Conservation (phyloP, 2,888 invertebrate species). For the Nycteola revayana region DNA sequence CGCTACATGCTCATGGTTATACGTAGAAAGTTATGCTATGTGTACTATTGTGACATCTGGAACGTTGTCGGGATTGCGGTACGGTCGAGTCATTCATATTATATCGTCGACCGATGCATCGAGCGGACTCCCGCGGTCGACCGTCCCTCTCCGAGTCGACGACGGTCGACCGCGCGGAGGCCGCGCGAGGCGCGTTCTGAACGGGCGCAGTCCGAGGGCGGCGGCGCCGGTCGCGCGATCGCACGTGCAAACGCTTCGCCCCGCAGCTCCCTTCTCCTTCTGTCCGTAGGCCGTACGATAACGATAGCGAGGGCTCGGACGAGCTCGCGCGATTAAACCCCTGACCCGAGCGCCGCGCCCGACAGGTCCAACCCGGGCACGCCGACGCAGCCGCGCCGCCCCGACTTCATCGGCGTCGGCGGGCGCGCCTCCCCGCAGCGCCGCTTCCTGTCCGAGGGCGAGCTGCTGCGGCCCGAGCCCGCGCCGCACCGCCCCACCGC, state of each 20-base stretch:
- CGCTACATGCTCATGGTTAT: constrained; percentile 23
- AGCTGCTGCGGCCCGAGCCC: constrained; percentile 89
- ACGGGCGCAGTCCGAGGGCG: constrained; percentile 41
- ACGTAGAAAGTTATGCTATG: constrained; percentile 28
- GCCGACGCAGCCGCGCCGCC: constrained; percentile 93
- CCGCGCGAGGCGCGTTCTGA: constrained; percentile 41
- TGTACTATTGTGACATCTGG: constrained; percentile 20
- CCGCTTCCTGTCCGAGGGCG: constrained; percentile 91
- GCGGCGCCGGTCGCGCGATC: constrained; percentile 53
- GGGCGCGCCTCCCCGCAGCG: constrained; percentile 86
- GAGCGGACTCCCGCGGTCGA: constrained; percentile 16
- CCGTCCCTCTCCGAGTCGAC: neutral
- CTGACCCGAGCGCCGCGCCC: constrained; percentile 75
- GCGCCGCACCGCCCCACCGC: constrained; percentile 82
- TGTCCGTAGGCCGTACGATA: constrained; percentile 82
- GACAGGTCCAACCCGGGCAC: constrained; percentile 95
- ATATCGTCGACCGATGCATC: constrained; percentile 22
- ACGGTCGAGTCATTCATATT: constrained; percentile 27
- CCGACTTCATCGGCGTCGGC: constrained; percentile 92
- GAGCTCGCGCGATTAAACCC: constrained; percentile 81
- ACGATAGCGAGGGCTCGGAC: constrained; percentile 79
- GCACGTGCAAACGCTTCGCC: constrained; percentile 54
- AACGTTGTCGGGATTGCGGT: constrained; percentile 32
- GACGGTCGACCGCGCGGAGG: constrained; percentile 4
- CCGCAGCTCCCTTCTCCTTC: constrained; percentile 80